Evolutionary conservation across 2,113 vertebrate genomes (phyloP), one percentile per base, ranked within the genome.

Genomic region (Macrotus californicus): DNA sequence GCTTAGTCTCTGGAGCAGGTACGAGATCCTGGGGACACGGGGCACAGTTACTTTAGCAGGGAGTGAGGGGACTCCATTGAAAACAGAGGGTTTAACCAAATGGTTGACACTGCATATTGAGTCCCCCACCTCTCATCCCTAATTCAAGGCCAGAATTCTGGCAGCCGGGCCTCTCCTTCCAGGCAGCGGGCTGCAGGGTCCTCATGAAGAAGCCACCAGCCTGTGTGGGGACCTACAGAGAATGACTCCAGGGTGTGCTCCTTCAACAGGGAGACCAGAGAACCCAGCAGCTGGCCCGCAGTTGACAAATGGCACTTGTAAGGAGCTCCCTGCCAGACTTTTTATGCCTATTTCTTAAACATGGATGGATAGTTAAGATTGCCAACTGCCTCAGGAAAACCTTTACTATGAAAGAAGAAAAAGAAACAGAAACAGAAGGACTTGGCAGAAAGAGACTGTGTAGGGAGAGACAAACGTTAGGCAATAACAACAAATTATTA

Each of bases 181-280:
- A 19, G 16, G 59, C 36, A n/a, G 94, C 31, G 52, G 31, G 16
- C 16, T 12, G 8, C 16, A 64, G 34, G 31, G 22, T 34, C 52
- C 34, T n/a, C 7, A 0, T 56, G n/a, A 2, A 46, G 70, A 61
- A n/a, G 39, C 73, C 9, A 2, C 15, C 9, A 14, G 18, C 3
- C 18, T 6, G 0, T 7, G 29, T 26, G 34, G 43, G 48, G 29
- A 39, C 22, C 66, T 12, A 34, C 9, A 41, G 41, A 36, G 46
- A 14, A 11, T 76, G 46, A 1, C 59, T 5, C 6, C 11, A 61
- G 66, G 11, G 21, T 21, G 76, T 31, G 41, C 54, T 29, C 56
- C 6, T 18, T 31, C 1, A 7, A 26, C 50, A 6, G 3, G 41
- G 41, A 0, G 0, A 16, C n/a, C 31, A 26, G 46, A 22, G 61